Percentiles rank a stretch among this genome's conserved stretches.
phyloP scores from a whole-genome alignment of 2,888 invertebrate genomes.

The Ormyrus nitidulus region DNA sequence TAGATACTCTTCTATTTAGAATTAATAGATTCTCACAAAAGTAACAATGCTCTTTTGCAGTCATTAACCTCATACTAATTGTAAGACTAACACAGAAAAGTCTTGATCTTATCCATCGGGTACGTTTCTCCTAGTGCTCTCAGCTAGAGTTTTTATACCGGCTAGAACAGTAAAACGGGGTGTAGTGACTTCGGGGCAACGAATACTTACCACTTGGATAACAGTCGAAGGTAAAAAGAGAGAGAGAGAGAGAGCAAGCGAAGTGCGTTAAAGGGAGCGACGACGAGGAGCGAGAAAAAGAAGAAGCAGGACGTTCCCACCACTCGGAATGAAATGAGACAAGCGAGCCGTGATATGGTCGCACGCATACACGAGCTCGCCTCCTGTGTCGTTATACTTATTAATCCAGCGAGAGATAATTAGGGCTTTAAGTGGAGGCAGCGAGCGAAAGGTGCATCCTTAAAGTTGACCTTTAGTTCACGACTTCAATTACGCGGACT shows the following conservation, averaged over 20 bases:
- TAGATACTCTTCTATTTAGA: too few relatives aligned
- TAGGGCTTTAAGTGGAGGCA: slow-evolving; percentile 29
- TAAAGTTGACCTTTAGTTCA: slow-evolving; percentile 45
- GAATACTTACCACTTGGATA: not conserved
- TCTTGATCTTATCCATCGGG: slow-evolving; percentile 21
- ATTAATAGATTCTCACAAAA: slow-evolving; percentile 42
- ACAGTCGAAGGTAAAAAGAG: not conserved
- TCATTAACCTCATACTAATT: slow-evolving; percentile 44
- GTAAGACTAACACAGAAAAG: slow-evolving; percentile 23
- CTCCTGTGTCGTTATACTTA: slow-evolving; percentile 49
- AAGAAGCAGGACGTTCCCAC: slow-evolving; percentile 51
- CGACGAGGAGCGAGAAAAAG: not conserved
- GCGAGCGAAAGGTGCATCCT: slow-evolving; percentile 28
- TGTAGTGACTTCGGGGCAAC: not conserved
- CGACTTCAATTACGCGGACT: slow-evolving; percentile 23
- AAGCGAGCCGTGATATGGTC: slow-evolving; percentile 46
- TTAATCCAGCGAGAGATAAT: slow-evolving; percentile 48
- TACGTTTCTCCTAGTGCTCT: not conserved
- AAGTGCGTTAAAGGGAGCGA: not conserved
- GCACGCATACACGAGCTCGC: slow-evolving; percentile 46
- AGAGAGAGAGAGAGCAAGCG: not conserved
- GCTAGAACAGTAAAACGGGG: not conserved
- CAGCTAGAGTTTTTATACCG: not conserved
- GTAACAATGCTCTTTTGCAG: not conserved
- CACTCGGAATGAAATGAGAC: slow-evolving; percentile 49